A percentile compares a stretch with the other conserved stretches of the same genome.
Evolutionary conservation across 2,888 invertebrate species (phyloP).

Genomic region (Endomychus coccineus): DNA sequence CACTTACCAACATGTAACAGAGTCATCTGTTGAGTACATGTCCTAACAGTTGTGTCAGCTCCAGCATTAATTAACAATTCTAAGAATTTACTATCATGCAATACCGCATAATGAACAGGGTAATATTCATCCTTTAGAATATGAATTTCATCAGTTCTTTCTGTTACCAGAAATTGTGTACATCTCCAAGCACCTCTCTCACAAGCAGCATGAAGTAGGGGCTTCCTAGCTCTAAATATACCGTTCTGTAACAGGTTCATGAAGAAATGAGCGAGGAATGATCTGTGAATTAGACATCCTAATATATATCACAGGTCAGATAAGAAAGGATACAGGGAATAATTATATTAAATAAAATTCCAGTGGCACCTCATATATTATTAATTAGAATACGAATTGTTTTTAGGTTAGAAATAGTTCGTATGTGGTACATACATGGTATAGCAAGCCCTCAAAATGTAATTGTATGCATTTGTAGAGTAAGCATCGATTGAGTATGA

Average conservation of each 20-base stretch:
- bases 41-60: constrained; percentile 62
- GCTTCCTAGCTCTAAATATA: constrained; percentile 51
- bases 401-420: no score
- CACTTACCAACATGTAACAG: constrained; percentile 54
- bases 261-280: no score
- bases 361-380: no score
- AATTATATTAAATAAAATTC: no score
- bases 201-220: constrained; percentile 60
- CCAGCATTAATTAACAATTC: constrained; percentile 58
- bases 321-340: no score
- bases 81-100: constrained; percentile 63
- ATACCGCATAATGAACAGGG: constrained; percentile 68
- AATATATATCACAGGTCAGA: no score
- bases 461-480: no score
- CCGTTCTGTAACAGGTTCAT: constrained; percentile 40
- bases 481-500: no score
- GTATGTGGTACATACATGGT: no score
- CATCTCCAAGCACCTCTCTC: constrained; percentile 66
- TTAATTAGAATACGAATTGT: no score
- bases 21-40: constrained; percentile 66
- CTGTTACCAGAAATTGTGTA: constrained; percentile 58
- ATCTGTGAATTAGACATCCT: no score
- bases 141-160: constrained; percentile 62
- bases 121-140: constrained; percentile 67
- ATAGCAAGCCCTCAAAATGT: no score